A percentile compares a stretch with the other conserved stretches of the same genome.
These are phyloP conservation scores for Poecilobothrus nobilitatus DNA, from an alignment of 2,888 invertebrate genomes.

Conservation along the genomic window DNA sequence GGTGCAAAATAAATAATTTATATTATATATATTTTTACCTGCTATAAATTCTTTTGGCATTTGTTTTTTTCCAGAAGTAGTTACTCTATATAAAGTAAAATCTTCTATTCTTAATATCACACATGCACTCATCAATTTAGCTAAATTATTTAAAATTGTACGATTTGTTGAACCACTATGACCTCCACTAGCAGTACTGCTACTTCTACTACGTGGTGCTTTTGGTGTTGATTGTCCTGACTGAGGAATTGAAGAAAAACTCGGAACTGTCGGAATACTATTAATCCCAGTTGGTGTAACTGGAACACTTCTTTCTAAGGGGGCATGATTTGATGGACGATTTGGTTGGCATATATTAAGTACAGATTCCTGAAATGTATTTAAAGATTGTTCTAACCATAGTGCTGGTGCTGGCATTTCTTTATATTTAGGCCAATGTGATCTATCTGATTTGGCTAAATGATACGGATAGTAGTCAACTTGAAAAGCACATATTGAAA, in stretches of 20 bases:
- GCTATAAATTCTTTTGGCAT: constrained; percentile 71
- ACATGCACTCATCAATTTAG: constrained; percentile 87
- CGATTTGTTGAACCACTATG: constrained; percentile 15
- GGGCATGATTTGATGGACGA: constrained; percentile 41
- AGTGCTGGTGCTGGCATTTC: constrained; percentile 73
- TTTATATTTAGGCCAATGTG: constrained; percentile 80
- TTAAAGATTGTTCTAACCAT: constrained; percentile 81
- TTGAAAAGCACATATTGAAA: constrained; percentile 77
- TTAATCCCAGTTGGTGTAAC: constrained; percentile 31
- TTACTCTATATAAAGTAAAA: constrained; percentile 78
- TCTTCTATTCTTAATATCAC: constrained; percentile 84
- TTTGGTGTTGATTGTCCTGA: constrained; percentile 26
- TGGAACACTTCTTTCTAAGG: constrained; percentile 39
- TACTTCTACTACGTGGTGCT: constrained; percentile 12
- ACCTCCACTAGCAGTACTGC: not conserved
- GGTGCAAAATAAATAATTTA: not conserved
- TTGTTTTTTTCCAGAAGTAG: constrained; percentile 64
- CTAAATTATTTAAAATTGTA: constrained; percentile 61
- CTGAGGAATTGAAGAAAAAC: constrained; percentile 12
- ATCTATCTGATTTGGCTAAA: constrained; percentile 75
- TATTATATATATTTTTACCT: constrained; percentile 46
- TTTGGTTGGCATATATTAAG: constrained; percentile 65
- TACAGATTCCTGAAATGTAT: constrained; percentile 66
- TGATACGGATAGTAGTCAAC: constrained; percentile 96
- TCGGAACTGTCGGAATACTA: not conserved